Evolutionary conservation across 1,140 invertebrate species (phyloP).

Genomic region (Pseudomyrmex gracilis): DNA sequence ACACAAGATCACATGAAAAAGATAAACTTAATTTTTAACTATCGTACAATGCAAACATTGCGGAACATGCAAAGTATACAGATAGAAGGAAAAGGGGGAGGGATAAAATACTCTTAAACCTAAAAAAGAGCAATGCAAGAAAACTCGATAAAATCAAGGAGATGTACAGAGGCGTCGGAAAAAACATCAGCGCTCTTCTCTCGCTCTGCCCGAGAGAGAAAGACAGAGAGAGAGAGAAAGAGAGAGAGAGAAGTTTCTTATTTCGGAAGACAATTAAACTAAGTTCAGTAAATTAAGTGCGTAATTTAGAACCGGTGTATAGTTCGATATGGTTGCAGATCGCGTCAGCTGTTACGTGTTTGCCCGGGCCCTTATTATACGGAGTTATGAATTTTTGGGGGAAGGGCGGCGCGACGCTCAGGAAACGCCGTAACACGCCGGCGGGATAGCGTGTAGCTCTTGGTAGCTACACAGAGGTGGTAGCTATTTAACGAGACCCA

Average conservation of each 20-base stretch:
- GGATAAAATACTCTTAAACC: neutral
- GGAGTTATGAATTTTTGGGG: constrained; percentile 67
- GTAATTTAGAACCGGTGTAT: constrained; percentile 21
- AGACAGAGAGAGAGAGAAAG: neutral
- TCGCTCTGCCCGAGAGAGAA: neutral
- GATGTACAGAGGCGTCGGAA: neutral
- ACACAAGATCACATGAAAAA: neutral
- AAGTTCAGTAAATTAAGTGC: constrained; percentile 63
- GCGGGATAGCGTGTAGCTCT: constrained; percentile 12
- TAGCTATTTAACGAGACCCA: constrained; percentile 34
- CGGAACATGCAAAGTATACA: neutral
- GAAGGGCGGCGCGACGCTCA: constrained; percentile 16
- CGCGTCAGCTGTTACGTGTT: constrained; percentile 59
- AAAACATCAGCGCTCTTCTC: neutral
- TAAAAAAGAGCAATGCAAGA: constrained; percentile 5
- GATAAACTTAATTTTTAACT: neutral
- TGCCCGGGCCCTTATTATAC: constrained; percentile 33
- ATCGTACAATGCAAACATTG: neutral
- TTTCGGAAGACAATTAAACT: constrained; percentile 63
- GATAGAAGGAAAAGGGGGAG: too few species aligned
- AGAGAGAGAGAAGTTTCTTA: constrained; percentile 35
- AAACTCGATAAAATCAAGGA: constrained; percentile 27
- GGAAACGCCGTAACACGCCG: constrained; percentile 14
- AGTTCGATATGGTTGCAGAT: constrained; percentile 61
- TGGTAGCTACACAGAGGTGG: neutral